Percentiles rank a stretch among this genome's conserved stretches.
These are phyloP conservation scores for Helicolenus hilgendorfi DNA, from an alignment of 2,797 vertebrate species.

Conservation along the genomic window DNA sequence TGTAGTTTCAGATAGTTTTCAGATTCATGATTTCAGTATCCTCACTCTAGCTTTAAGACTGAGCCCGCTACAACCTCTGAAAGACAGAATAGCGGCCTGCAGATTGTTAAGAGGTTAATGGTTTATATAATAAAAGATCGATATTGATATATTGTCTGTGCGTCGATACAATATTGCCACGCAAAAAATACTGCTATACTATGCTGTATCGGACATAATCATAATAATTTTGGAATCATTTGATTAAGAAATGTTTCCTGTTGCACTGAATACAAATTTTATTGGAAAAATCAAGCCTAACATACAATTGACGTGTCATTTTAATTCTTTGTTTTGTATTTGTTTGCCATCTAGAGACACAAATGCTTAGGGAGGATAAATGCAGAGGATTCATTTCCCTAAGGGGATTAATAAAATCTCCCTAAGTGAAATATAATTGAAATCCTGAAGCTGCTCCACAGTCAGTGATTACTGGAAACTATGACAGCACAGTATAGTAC, in stretches of 20 bases:
- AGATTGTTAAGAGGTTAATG: too few relatives aligned
- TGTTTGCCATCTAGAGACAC: not conserved
- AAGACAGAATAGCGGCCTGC: too few relatives aligned
- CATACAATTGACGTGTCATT: not conserved
- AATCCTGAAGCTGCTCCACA: not conserved
- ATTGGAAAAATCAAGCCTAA: not conserved
- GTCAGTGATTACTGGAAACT: conserved; percentile 16
- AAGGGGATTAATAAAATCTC: not conserved
- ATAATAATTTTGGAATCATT: not conserved
- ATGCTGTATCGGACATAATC: not conserved
- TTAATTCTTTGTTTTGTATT: not conserved
- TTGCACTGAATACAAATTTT: not conserved
- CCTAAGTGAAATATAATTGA: not conserved
- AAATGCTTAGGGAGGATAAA: not conserved
- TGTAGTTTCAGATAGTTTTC: too few relatives aligned
- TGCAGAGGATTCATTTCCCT: not conserved
- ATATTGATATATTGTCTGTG: too few relatives aligned
- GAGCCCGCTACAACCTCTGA: too few relatives aligned
- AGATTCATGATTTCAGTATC: too few relatives aligned
- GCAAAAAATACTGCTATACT: too few relatives aligned
- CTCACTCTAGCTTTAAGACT: too few relatives aligned
- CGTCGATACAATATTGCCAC: too few relatives aligned
- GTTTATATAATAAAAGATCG: too few relatives aligned
- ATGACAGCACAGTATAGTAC: not conserved
- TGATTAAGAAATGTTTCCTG: not conserved